Evolutionary conservation across 2,888 invertebrate species (phyloP).

Genomic region (Pachycephus smyrnensis): DNA sequence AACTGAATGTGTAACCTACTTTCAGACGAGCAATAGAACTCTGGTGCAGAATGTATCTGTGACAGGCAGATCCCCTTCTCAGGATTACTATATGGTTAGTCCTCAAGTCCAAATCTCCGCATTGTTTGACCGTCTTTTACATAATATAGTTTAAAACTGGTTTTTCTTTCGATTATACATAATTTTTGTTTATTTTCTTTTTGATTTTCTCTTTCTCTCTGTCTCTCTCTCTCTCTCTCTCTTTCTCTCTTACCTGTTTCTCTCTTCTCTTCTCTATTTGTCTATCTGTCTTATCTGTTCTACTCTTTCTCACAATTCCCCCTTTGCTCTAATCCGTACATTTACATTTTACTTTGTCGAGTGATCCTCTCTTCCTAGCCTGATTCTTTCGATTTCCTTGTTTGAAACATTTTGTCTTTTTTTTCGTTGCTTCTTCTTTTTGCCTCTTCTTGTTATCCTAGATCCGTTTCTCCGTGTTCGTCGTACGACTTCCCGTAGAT

Average conservation of each 20-base stretch:
- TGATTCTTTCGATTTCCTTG: slow-evolving; percentile 23
- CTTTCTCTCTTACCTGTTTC: slow-evolving; percentile 25
- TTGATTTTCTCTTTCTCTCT: slow-evolving; percentile 37
- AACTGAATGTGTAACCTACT: slow-evolving; percentile 67
- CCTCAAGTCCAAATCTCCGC: slow-evolving; percentile 64
- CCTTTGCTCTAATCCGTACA: slow-evolving; percentile 27
- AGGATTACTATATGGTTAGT: slow-evolving; percentile 68
- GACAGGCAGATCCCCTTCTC: slow-evolving; percentile 68
- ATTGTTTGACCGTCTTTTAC: slow-evolving; percentile 65
- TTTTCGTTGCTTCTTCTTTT: slow-evolving; percentile 17
- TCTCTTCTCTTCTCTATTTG: slow-evolving; percentile 26
- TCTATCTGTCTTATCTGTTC: slow-evolving; percentile 11
- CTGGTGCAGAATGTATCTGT: slow-evolving; percentile 68
- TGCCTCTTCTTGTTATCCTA: slow-evolving; percentile 10
- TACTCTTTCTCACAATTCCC: not conserved
- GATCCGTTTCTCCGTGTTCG: slow-evolving; percentile 1
- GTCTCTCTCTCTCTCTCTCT: not conserved
- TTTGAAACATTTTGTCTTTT: slow-evolving; percentile 9
- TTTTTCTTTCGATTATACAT: slow-evolving; percentile 8
- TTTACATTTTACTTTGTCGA: slow-evolving; percentile 15
- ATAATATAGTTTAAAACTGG: not conserved
- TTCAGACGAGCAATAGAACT: slow-evolving; percentile 68
- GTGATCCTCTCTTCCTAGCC: not conserved
- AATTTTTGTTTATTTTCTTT: slow-evolving; percentile 2
- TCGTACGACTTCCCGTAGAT: not conserved